phyloP scores from a whole-genome alignment of 2,797 vertebrate species.

The Sebastes wilsoni region DNA sequence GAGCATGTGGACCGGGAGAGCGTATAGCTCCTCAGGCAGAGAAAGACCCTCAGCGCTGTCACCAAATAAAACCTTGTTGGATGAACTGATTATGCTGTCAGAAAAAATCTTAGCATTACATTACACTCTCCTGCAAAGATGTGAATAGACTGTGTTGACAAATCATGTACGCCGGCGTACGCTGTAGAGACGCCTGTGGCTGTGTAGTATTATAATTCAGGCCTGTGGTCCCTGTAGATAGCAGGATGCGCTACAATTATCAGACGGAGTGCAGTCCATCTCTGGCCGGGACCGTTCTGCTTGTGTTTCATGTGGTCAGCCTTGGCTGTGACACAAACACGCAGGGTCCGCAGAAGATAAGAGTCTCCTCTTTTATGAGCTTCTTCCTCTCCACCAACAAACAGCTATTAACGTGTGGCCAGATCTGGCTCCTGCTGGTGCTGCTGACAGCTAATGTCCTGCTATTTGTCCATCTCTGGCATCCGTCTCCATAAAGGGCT shows the following conservation, averaged over 20 bases:
- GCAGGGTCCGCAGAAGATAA: constrained; percentile 57
- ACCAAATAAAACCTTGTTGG: constrained; percentile 72
- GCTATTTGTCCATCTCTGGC: constrained; percentile 81
- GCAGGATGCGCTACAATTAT: constrained; percentile 42
- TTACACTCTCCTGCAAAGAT: constrained; percentile 42
- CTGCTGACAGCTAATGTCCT: constrained; percentile 81
- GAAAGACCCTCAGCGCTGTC: constrained; percentile 69
- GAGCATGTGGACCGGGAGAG: constrained; percentile 65
- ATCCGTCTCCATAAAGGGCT: constrained; percentile 82
- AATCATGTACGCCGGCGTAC: constrained; percentile 21
- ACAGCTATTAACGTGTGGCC: constrained; percentile 73
- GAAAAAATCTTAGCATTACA: constrained; percentile 57
- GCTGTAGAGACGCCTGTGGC: constrained; percentile 9
- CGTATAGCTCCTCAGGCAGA: constrained; percentile 68
- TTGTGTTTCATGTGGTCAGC: constrained; percentile 46
- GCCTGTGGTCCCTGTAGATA: constrained; percentile 15
- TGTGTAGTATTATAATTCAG: neutral
- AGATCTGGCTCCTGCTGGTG: constrained; percentile 76
- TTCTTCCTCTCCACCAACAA: constrained; percentile 75
- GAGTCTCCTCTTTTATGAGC: constrained; percentile 77
- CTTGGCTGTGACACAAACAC: constrained; percentile 63
- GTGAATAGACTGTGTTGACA: constrained; percentile 62
- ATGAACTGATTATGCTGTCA: constrained; percentile 72
- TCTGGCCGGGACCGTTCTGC: constrained; percentile 23
- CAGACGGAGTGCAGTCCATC: constrained; percentile 32